Conservation (phyloP, 2,113 vertebrate genomes). For the Pheucticus melanocephalus region DNA sequence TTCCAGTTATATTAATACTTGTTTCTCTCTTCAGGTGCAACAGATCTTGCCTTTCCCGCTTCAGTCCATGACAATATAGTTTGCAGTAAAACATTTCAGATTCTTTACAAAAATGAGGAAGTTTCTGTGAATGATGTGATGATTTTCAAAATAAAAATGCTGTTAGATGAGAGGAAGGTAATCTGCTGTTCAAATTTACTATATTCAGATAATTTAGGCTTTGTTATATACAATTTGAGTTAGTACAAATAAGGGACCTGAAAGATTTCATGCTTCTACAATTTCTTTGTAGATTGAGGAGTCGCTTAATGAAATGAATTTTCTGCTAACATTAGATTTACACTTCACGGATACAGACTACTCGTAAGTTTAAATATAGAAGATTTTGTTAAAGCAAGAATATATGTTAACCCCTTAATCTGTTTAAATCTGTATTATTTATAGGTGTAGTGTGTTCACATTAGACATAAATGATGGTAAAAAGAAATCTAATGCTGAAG, state of each 20-base stretch:
- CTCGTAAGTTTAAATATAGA: conserved; percentile 83
- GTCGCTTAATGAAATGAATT: conserved; percentile 92
- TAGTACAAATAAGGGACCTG: background rate
- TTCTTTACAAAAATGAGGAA: conserved; percentile 98
- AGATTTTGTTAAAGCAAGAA: background rate
- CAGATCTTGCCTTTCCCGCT: conserved; percentile 91
- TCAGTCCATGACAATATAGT: conserved; percentile 88
- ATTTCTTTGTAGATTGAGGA: conserved; percentile 89
- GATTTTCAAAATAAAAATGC: conserved; percentile 97
- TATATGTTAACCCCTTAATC: background rate
- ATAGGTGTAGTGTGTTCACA: background rate
- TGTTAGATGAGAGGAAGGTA: conserved; percentile 96
- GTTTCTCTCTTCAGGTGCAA: conserved; percentile 75
- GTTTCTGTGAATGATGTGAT: conserved; percentile 93
- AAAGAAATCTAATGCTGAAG: background rate
- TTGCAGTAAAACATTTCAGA: conserved; percentile 98
- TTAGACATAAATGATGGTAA: background rate
- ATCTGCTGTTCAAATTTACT: conserved; percentile 20
- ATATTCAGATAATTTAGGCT: background rate
- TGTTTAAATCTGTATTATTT: background rate
- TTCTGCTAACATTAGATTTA: conserved; percentile 92
- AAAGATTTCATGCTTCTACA: conserved; percentile 13
- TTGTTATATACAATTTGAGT: background rate
- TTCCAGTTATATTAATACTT: background rate
- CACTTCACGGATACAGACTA: conserved; percentile 97